Conservation (phyloP, 2,888 invertebrate genomes). For the Andricus curvator region DNA sequence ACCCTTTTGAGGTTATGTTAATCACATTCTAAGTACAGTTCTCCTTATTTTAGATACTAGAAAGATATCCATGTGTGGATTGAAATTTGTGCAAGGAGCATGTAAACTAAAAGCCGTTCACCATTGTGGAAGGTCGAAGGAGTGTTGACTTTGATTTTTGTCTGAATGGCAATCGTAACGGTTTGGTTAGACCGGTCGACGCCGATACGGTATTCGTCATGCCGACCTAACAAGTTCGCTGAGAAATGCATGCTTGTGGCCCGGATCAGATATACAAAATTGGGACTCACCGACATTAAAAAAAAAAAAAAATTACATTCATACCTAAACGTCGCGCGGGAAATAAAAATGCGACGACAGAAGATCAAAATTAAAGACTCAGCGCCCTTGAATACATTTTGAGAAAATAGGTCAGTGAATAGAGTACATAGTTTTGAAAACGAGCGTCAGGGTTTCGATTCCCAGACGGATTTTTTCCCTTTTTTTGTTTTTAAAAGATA, state of each 20-base stretch:
- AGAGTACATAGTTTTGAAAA: neutral
- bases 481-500: neutral
- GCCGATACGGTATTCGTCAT: slow-evolving; percentile 34
- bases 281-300: neutral
- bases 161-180: slow-evolving; percentile 39
- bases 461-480: neutral
- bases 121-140: slow-evolving; percentile 24
- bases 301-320: neutral
- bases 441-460: neutral
- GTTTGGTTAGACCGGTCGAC: slow-evolving; percentile 30
- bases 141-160: slow-evolving; percentile 38
- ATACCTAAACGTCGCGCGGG: neutral
- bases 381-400: neutral
- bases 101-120: slow-evolving; percentile 12
- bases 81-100: neutral
- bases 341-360: neutral
- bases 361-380: neutral
- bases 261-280: neutral
- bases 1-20: neutral
- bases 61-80: neutral
- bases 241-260: neutral
- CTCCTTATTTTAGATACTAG: neutral
- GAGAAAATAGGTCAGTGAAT: neutral
- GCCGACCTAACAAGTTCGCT: slow-evolving; percentile 30
- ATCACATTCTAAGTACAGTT: neutral